Conservation (phyloP, 2,113 vertebrate species). For the Neogobius melanostomus region DNA sequence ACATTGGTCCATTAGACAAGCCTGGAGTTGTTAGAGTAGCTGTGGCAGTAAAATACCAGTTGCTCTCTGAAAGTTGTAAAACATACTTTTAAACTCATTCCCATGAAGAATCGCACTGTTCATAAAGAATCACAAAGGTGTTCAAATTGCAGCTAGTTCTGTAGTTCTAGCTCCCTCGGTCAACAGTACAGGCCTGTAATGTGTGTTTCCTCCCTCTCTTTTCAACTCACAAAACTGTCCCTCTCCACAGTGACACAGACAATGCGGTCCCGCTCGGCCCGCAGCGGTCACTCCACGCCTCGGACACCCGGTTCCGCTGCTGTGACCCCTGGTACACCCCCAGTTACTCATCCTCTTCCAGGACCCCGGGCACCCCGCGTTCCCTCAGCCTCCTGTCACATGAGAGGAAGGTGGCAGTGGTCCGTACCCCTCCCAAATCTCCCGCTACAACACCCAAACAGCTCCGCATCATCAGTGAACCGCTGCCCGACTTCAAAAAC, state of each 20-base stretch:
- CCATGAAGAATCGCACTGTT: too few species aligned
- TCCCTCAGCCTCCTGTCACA: constrained; percentile 91
- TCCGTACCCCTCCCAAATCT: constrained; percentile 96
- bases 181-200: neutral
- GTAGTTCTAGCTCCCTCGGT: too few species aligned
- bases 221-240: neutral
- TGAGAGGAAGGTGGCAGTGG: constrained; percentile 92
- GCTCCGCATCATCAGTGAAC: constrained; percentile 92
- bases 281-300: constrained; percentile 94
- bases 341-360: constrained; percentile 92
- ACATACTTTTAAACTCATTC: too few species aligned
- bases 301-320: constrained; percentile 92
- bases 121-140: too few species aligned
- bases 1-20: too few species aligned
- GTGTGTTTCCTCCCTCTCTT: neutral
- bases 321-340: constrained; percentile 95
- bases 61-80: too few species aligned
- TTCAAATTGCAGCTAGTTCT: too few species aligned
- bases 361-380: constrained; percentile 90
- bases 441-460: constrained; percentile 93
- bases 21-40: too few species aligned
- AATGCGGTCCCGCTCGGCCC: constrained; percentile 89
- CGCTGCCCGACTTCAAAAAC: constrained; percentile 96
- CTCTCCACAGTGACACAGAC: constrained; percentile 82
- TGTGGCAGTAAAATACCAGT: too few species aligned